phyloP scores from a whole-genome alignment of 2,113 vertebrate genomes.

The Cavia aperea region DNA sequence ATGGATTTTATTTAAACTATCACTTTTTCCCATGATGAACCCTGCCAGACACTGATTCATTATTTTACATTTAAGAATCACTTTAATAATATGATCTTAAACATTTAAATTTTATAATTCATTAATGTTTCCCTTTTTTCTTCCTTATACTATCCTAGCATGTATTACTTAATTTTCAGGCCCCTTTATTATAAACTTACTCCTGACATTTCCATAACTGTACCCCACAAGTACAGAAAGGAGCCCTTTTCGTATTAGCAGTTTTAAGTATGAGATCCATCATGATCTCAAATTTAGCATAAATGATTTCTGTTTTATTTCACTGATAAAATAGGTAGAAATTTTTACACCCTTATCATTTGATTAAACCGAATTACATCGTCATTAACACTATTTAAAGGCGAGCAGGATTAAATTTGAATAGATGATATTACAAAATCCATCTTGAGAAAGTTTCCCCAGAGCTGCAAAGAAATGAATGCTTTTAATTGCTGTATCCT shows the following conservation, averaged over 20 bases:
- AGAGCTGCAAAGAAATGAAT: background rate
- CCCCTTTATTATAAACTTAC: background rate
- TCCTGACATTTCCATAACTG: background rate
- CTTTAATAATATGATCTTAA: background rate
- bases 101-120: background rate
- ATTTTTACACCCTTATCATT: background rate
- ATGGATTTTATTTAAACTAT: background rate
- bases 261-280: background rate
- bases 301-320: background rate
- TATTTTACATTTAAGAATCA: background rate
- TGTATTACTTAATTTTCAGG: background rate
- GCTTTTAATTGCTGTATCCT: background rate
- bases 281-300: background rate
- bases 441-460: background rate
- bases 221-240: background rate
- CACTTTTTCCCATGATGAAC: background rate
- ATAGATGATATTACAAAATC: background rate
- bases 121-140: background rate
- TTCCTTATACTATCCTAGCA: background rate
- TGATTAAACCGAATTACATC: background rate
- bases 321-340: background rate
- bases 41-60: background rate
- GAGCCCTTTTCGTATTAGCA: background rate
- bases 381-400: background rate
- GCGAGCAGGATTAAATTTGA: background rate